These are phyloP conservation scores for Lophochroa leadbeateri DNA, from an alignment of 2,113 vertebrate species.

Conservation along the genomic window DNA sequence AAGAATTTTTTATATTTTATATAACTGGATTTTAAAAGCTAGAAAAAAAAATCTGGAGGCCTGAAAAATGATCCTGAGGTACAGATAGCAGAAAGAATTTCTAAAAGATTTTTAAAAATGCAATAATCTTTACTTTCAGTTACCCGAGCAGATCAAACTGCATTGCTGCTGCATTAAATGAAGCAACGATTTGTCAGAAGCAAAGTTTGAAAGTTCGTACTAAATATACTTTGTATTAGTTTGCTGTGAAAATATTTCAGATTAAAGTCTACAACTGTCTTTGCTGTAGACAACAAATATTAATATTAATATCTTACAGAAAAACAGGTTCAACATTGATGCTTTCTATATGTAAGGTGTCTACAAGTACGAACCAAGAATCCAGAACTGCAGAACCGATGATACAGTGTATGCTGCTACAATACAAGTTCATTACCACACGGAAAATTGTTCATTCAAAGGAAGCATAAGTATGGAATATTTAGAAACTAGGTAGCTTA, in stretches of 20 bases:
- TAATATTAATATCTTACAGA: neutral
- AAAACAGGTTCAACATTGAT: neutral
- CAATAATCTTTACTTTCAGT: neutral
- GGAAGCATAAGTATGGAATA: neutral
- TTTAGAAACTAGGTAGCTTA: neutral
- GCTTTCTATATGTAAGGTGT: rapidly evolving
- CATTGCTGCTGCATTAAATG: neutral
- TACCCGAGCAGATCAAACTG: neutral
- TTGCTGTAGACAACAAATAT: neutral
- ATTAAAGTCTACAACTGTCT: neutral
- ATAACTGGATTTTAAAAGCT: neutral
- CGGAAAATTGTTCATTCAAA: neutral
- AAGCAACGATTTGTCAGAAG: neutral
- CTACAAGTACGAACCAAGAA: neutral
- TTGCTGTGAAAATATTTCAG: neutral
- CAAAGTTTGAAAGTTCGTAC: neutral
- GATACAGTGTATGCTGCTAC: neutral
- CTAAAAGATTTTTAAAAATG: neutral
- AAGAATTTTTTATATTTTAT: neutral
- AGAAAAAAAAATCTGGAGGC: neutral
- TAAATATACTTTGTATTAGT: neutral
- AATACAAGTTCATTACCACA: rapidly evolving
- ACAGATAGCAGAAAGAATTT: neutral
- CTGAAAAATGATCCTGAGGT: neutral
- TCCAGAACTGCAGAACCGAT: neutral